Conservation (phyloP, 1,140 invertebrate species). For the Anagrus nilaparvatae region DNA sequence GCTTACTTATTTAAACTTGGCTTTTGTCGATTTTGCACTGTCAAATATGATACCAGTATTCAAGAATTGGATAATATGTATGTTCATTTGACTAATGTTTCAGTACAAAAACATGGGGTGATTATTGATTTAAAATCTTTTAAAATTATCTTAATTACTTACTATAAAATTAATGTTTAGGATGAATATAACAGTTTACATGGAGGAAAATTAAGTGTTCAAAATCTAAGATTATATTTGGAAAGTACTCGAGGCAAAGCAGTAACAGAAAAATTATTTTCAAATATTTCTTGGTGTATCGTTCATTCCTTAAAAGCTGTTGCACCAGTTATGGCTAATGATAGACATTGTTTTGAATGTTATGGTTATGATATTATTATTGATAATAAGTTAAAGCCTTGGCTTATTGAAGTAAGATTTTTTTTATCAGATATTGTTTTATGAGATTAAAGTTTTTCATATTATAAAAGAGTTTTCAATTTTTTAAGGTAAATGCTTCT, state of each 20-base stretch:
- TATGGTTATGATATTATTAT: slow-evolving; percentile 83
- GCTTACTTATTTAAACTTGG: slow-evolving; percentile 66
- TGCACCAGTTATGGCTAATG: slow-evolving; percentile 62
- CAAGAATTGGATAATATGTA: slow-evolving; percentile 77
- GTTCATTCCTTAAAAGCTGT: slow-evolving; percentile 76
- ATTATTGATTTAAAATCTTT: slow-evolving; percentile 18
- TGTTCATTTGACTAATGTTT: slow-evolving; percentile 79
- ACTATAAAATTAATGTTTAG: slow-evolving; percentile 36
- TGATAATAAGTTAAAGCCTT: slow-evolving; percentile 75
- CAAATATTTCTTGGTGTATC: slow-evolving; percentile 81
- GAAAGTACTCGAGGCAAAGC: slow-evolving; percentile 84
- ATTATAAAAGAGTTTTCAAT: slow-evolving; percentile 2
- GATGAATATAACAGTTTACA: slow-evolving; percentile 92
- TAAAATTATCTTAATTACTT: background rate
- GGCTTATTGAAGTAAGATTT: slow-evolving; percentile 61
- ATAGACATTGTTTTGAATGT: slow-evolving; percentile 74
- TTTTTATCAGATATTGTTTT: background rate
- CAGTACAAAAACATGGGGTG: slow-evolving; percentile 80
- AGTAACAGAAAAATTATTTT: slow-evolving; percentile 74
- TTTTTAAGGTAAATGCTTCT: slow-evolving; percentile 79
- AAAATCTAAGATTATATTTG: slow-evolving; percentile 82
- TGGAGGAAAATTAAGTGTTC: slow-evolving; percentile 88
- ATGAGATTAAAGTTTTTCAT: slow-evolving; percentile 16
- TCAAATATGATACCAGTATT: slow-evolving; percentile 61
- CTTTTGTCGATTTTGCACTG: slow-evolving; percentile 79